These are phyloP conservation scores for Liasis olivaceus DNA, from an alignment of 2,797 vertebrate species.

Conservation along the genomic window DNA sequence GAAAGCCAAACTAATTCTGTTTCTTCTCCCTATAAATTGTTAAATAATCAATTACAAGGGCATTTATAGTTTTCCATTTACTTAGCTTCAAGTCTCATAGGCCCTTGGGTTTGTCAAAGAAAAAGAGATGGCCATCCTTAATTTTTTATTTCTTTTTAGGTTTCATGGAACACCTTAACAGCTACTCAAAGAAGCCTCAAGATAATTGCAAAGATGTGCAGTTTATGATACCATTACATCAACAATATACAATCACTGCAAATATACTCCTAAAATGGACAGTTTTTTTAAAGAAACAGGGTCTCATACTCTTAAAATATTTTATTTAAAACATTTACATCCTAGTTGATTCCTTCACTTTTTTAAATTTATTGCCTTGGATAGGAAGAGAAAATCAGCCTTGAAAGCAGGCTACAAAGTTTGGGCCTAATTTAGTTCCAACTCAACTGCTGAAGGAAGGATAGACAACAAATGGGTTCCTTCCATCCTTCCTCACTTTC, in stretches of 20 bases:
- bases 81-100: neutral
- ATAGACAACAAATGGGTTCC: neutral
- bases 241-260: neutral
- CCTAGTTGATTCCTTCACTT: neutral
- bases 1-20: neutral
- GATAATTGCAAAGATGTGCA: neutral
- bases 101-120: neutral
- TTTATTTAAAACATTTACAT: neutral
- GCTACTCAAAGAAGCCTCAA: neutral
- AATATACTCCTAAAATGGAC: neutral
- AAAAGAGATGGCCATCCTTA: neutral
- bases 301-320: neutral
- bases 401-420: neutral
- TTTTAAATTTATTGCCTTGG: neutral
- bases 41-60: neutral
- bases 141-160: neutral
- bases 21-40: neutral
- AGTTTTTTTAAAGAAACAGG: neutral
- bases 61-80: neutral
- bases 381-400: neutral
- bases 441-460: neutral
- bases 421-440: neutral
- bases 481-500: neutral
- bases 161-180: neutral
- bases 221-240: neutral